Evolutionary conservation across 2,113 vertebrate species (phyloP).

Genomic region (Eptatretus burgeri): DNA sequence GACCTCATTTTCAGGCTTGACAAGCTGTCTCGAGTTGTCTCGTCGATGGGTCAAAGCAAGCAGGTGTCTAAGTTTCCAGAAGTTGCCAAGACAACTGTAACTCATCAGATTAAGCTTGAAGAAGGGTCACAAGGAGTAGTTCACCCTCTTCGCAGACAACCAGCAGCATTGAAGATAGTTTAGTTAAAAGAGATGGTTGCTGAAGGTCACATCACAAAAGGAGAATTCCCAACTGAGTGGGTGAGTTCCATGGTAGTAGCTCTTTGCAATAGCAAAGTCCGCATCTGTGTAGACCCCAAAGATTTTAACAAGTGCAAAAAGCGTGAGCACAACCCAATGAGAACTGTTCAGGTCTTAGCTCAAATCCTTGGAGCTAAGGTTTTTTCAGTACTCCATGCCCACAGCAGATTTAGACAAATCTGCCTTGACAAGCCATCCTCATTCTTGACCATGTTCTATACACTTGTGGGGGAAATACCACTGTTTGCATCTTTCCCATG

Average conservation of each 20-base stretch:
- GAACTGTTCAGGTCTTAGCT: background rate
- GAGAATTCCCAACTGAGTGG: too few species aligned
- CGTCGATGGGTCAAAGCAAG: too few species aligned
- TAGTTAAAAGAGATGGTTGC: background rate
- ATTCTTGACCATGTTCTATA: background rate
- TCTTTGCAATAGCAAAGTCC: too few species aligned
- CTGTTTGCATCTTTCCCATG: background rate
- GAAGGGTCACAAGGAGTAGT: too few species aligned
- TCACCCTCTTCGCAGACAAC: too few species aligned
- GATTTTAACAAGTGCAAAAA: background rate
- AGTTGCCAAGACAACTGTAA: too few species aligned
- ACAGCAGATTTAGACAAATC: background rate
- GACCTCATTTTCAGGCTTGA: too few species aligned
- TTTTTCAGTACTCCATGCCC: background rate
- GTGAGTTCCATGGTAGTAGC: too few species aligned
- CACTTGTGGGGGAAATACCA: background rate
- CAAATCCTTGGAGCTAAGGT: background rate
- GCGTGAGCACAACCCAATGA: background rate
- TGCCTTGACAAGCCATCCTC: background rate
- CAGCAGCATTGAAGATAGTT: background rate
- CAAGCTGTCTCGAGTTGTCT: too few species aligned
- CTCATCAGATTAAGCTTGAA: too few species aligned
- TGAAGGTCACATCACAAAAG: conserved; percentile 1
- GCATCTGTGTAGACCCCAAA: too few species aligned
- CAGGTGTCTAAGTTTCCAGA: too few species aligned